These are phyloP conservation scores for Oncorhynchus clarkii DNA, from an alignment of 2,113 vertebrate genomes.

Conservation along the genomic window DNA sequence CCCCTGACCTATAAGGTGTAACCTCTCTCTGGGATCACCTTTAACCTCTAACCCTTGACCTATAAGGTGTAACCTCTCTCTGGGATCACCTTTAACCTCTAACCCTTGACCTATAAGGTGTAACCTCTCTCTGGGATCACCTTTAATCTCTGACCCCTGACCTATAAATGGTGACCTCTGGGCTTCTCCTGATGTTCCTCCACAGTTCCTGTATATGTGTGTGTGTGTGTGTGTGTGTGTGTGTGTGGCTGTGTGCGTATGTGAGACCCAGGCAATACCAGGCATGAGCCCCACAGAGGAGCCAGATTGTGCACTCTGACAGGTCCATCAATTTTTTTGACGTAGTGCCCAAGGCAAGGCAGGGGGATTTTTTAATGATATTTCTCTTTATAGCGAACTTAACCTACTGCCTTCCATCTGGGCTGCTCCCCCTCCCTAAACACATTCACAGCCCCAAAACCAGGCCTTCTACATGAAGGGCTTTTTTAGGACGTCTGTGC, in stretches of 20 bases:
- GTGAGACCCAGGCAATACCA: background rate
- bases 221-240: too few species aligned
- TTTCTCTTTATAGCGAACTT: constrained; percentile 31
- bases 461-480: constrained; percentile 31
- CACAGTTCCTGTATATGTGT: too few species aligned
- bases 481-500: constrained; percentile 47
- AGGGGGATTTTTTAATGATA: constrained; percentile 33
- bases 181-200: too few species aligned
- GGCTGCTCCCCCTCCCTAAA: constrained; percentile 29
- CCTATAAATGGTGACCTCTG: too few species aligned
- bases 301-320: constrained; percentile 30
- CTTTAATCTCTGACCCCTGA: too few species aligned
- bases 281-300: background rate
- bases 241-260: background rate
- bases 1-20: too few species aligned
- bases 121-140: too few species aligned
- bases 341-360: constrained; percentile 1
- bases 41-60: too few species aligned
- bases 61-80: too few species aligned
- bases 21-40: too few species aligned
- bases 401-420: constrained; percentile 49
- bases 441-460: constrained; percentile 32
- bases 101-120: too few species aligned
- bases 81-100: too few species aligned
- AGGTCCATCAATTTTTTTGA: constrained; percentile 24